phyloP scores from a whole-genome alignment of 1,140 invertebrate genomes.

The Armadillidium nasatum region DNA sequence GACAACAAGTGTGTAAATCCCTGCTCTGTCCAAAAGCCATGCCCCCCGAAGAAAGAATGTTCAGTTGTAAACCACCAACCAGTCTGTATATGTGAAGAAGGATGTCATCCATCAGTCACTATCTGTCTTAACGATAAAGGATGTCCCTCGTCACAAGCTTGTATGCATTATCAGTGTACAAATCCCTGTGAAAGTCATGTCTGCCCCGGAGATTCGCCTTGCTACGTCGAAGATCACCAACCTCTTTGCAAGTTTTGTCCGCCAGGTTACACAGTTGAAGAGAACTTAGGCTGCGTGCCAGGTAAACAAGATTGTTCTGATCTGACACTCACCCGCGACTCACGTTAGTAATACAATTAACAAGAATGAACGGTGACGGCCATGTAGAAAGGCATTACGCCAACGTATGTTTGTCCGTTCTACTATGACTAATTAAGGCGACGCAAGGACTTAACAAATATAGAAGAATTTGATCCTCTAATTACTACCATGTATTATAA shows the following conservation, averaged over 20 bases:
- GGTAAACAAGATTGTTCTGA: conserved; percentile 60
- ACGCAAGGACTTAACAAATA: background rate
- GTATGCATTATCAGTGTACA: conserved; percentile 81
- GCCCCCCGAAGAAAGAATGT: conserved; percentile 73
- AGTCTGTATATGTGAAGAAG: conserved; percentile 76
- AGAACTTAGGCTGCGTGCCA: conserved; percentile 88
- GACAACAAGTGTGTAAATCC: conserved; percentile 77
- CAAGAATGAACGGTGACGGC: conserved; percentile 41
- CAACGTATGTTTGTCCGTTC: background rate
- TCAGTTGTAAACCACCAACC: conserved; percentile 77
- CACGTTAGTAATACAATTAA: conserved; percentile 37
- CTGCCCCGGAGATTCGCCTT: conserved; percentile 74
- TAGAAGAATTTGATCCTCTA: background rate
- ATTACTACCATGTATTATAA: no score
- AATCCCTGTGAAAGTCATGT: conserved; percentile 75
- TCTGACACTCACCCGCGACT: conserved; percentile 18
- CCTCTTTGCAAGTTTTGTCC: conserved; percentile 91
- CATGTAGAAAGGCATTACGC: conserved; percentile 1
- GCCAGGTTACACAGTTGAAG: conserved; percentile 77
- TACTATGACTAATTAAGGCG: conserved; percentile 1
- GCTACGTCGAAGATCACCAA: conserved; percentile 86
- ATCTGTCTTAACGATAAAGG: conserved; percentile 83
- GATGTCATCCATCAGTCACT: conserved; percentile 75
- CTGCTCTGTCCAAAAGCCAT: conserved; percentile 60
- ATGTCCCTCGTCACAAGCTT: conserved; percentile 74